These are phyloP conservation scores for Theretra japonica DNA, from an alignment of 2,888 invertebrate species.

Conservation along the genomic window DNA sequence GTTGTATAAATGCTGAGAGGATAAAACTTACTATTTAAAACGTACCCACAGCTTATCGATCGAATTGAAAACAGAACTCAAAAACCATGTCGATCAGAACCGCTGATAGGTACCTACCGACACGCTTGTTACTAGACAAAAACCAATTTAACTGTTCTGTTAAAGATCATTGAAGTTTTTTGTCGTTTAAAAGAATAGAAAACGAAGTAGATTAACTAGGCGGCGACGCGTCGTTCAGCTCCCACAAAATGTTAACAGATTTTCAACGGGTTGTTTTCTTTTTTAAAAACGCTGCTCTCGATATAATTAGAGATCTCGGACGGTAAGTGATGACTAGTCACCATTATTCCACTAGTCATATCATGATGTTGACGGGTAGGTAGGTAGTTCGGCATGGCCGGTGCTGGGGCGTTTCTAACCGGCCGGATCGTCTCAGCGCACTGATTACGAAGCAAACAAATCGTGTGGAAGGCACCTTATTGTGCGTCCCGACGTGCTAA, in stretches of 20 bases:
- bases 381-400: conserved; percentile 50
- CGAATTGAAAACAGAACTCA: conserved; percentile 45
- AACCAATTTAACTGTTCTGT: conserved; percentile 73
- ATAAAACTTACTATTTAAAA: conserved; percentile 36
- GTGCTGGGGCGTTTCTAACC: conserved; percentile 60
- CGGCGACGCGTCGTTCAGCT: conserved; percentile 66
- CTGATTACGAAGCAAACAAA: conserved; percentile 79
- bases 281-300: conserved; percentile 67
- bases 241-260: conserved; percentile 77
- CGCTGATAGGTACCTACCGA: conserved; percentile 50
- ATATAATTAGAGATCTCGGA: conserved; percentile 76
- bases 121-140: conserved; percentile 66
- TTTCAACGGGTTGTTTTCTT: conserved; percentile 78
- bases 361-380: conserved; percentile 62
- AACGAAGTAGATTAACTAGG: conserved; percentile 64
- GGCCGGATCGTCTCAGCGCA: conserved; percentile 61
- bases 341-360: conserved; percentile 69
- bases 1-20: not conserved
- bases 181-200: conserved; percentile 64
- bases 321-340: conserved; percentile 77
- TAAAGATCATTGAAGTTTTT: conserved; percentile 75
- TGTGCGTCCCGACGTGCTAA: conserved; percentile 79
- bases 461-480: conserved; percentile 77
- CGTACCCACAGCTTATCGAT: conserved; percentile 48
- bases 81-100: conserved; percentile 59